A percentile compares a stretch with the other conserved stretches of the same genome.
phyloP scores from a whole-genome alignment of 1,140 invertebrate species.

The Diplogasteroides magnus region DNA sequence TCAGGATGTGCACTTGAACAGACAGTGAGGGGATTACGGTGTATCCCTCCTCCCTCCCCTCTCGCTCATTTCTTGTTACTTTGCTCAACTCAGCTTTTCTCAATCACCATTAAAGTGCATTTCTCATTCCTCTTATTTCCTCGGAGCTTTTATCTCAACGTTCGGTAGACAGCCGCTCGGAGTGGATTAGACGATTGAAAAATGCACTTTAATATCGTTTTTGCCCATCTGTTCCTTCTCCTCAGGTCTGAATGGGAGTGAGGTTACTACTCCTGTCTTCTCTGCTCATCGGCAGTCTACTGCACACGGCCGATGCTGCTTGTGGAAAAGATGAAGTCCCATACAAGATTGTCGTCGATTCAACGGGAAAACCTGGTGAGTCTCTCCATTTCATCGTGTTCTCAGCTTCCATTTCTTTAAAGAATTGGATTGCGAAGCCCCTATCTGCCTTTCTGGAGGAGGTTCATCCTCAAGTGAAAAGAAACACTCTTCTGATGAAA shows the following conservation, averaged over 20 bases:
- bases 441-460: neutral
- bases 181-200: too few species aligned
- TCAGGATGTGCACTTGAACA: too few species aligned
- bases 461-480: neutral
- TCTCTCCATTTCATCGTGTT: neutral
- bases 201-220: too few species aligned
- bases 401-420: neutral
- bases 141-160: neutral
- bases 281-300: neutral
- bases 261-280: neutral
- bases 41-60: too few species aligned
- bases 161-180: neutral
- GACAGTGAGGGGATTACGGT: too few species aligned
- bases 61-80: too few species aligned
- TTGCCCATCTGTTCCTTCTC: neutral
- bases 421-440: neutral
- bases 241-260: neutral
- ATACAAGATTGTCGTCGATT: neutral
- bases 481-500: too few species aligned
- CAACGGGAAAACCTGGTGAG: neutral
- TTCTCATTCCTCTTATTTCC: too few species aligned
- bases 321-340: neutral
- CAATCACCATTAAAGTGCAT: too few species aligned
- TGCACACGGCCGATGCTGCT: neutral
- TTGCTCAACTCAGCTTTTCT: too few species aligned